Conservation (phyloP, 2,888 invertebrate species). For the Acleris literana region DNA sequence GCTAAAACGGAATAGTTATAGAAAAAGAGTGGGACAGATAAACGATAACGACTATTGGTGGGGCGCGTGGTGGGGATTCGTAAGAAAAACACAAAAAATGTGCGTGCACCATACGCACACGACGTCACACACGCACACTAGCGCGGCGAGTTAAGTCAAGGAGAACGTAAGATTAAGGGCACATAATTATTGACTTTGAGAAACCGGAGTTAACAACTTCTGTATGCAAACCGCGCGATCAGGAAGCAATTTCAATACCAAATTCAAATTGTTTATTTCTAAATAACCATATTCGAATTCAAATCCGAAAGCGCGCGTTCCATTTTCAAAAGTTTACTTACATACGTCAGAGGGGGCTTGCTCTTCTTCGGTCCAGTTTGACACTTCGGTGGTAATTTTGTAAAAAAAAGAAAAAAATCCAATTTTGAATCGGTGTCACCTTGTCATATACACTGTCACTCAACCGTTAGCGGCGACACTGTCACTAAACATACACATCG, state of each 20-base stretch:
- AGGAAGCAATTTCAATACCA: constrained; percentile 18
- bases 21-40: constrained; percentile 82
- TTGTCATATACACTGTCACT: constrained; percentile 70
- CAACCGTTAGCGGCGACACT: constrained; percentile 69
- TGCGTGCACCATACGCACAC: constrained; percentile 77
- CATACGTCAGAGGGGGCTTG: constrained; percentile 82
- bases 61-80: constrained; percentile 67
- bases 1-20: constrained; percentile 64
- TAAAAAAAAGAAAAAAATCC: constrained; percentile 70
- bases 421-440: constrained; percentile 66
- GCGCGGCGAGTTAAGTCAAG: constrained; percentile 50
- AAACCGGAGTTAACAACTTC: constrained; percentile 29
- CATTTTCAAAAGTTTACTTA: constrained; percentile 60
- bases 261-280: constrained; percentile 8
- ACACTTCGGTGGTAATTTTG: constrained; percentile 82
- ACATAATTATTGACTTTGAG: constrained; percentile 50
- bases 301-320: constrained; percentile 18
- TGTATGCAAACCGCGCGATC: constrained; percentile 11
- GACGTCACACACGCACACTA: constrained; percentile 59
- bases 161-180: constrained; percentile 70
- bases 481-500: constrained; percentile 76
- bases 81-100: constrained; percentile 79
- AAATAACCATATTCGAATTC: not conserved
- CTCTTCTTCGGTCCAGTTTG: constrained; percentile 82
- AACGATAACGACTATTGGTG: constrained; percentile 71